Conservation (phyloP, 2,113 vertebrate species). For the Tragelaphus buxtoni region DNA sequence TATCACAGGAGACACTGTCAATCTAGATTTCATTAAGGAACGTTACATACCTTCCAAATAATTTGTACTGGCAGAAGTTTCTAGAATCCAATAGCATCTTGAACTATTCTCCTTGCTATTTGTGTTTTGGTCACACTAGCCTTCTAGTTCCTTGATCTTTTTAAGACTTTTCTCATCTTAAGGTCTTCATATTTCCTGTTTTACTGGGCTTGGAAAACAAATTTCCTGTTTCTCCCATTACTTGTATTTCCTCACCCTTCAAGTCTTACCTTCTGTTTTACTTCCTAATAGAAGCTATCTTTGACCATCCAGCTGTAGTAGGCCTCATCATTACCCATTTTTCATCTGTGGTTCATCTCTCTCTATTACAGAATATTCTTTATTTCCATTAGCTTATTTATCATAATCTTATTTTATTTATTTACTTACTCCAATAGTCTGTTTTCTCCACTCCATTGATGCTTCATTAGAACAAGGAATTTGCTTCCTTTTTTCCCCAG, state of each 20-base stretch:
- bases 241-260: not conserved
- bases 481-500: not conserved
- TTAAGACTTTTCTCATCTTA: not conserved
- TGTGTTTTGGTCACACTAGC: not conserved
- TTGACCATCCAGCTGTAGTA: not conserved
- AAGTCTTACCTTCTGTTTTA: not conserved
- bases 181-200: not conserved
- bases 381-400: not conserved
- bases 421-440: not conserved
- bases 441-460: not conserved
- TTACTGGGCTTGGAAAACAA: not conserved
- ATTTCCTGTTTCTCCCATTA: not conserved
- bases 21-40: constrained; percentile 27
- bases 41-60: not conserved
- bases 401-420: not conserved
- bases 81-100: not conserved
- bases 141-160: not conserved
- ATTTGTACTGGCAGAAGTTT: not conserved
- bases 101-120: not conserved
- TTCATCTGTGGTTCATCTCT: not conserved
- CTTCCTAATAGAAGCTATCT: not conserved
- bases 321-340: not conserved
- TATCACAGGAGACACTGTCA: constrained; percentile 29
- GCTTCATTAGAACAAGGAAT: not conserved
- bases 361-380: not conserved